Evolutionary conservation across 2,113 vertebrate species (phyloP), one percentile per base, ranked within the genome.

Genomic region (Canis aureus): DNA sequence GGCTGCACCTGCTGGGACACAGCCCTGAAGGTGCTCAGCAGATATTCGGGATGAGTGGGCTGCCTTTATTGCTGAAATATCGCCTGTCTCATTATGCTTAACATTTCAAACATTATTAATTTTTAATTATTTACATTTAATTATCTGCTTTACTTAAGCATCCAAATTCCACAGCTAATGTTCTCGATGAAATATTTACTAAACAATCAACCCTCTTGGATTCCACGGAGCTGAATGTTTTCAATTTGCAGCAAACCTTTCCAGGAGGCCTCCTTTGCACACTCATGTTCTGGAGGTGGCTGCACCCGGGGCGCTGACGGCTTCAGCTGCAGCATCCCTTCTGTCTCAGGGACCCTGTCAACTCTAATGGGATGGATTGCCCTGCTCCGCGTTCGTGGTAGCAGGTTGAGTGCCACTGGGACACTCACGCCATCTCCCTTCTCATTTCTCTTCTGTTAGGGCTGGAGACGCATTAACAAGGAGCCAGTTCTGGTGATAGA

Each of bases 151-250:
- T 92, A 98, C 90, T 97, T 98, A 97, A 98, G 97, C 95, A 96
- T 98, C 98, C 91, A 89, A 98, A 98, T 98, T 98, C 98, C 97
- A 95, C 83, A 97, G 96, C 92, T 97, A 97, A 97, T 98, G 97
- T 98, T 98, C 97, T 94, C 94, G 38, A 95, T 98, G 83, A 98
- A 98, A 98, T 98, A 98, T 98, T 98, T 98, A 98, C 97, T 91
- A 97, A 97, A 97, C 91, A 98, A 96, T 98, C 98, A 97, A 69
- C 71, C 91, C 95, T 96, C 74, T 57, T 97, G 69, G 20, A 51
- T 86, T 96, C 51, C 93, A 79, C 73, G 64, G 73, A 91, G 32
- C 94, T 96, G 66, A 27, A 12, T 93, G 25, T 88, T 79, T 97
- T 92, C 88, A 80, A 81, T 94, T 97, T 97, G 93, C 90, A 97